Conservation (phyloP, 2,113 vertebrate species). For the Thinocorus orbignyianus region DNA sequence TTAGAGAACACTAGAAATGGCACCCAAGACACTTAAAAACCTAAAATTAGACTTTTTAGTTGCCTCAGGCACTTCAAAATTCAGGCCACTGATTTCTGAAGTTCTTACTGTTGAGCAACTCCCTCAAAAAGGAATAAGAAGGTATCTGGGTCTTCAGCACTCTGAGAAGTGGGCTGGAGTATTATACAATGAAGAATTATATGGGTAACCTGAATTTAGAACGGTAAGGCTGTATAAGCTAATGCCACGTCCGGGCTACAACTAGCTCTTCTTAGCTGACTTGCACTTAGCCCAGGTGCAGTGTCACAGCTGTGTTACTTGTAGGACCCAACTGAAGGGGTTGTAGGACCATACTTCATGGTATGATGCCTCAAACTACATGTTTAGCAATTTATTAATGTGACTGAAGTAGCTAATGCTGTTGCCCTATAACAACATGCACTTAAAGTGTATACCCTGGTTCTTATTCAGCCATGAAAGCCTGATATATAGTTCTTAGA, state of each 20-base stretch:
- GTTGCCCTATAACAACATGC: not conserved
- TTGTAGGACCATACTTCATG: not conserved
- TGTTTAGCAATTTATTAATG: not conserved
- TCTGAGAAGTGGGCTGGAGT: not conserved
- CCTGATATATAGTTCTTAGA: not conserved
- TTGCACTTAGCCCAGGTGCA: not conserved
- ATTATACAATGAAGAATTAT: not conserved
- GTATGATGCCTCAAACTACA: not conserved
- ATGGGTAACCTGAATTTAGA: not conserved
- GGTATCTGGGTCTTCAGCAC: not conserved
- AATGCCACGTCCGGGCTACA: not conserved
- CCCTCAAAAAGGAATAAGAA: not conserved
- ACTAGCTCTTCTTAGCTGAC: not conserved
- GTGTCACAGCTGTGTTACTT: not conserved
- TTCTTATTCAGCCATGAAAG: not conserved
- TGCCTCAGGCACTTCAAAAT: conserved; percentile 33
- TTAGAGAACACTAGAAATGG: conserved; percentile 32
- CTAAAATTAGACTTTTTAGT: conserved; percentile 37
- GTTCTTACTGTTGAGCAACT: not conserved
- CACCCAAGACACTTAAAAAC: not conserved
- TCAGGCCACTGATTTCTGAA: conserved; percentile 42
- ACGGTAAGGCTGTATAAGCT: not conserved
- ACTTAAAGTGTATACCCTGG: not conserved
- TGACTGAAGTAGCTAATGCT: not conserved
- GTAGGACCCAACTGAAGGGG: not conserved